Percentiles rank a stretch among this genome's conserved stretches.
These are phyloP conservation scores for Rhopalosiphum nymphaeae DNA, from an alignment of 2,888 invertebrate species.

Conservation along the genomic window DNA sequence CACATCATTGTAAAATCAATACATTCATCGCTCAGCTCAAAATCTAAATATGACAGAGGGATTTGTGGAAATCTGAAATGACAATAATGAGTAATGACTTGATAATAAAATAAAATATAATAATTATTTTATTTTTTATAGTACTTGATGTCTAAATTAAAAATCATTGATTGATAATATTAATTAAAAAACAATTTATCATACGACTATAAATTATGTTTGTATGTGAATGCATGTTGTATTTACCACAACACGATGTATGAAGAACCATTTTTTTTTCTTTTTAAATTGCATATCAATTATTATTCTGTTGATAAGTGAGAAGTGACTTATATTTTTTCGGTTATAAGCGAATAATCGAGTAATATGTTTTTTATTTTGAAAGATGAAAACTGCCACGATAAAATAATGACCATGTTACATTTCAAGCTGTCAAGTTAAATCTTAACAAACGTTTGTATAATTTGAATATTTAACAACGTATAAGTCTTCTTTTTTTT, in stretches of 20 bases:
- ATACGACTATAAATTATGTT: neutral
- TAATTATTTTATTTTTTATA: neutral
- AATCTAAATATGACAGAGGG: no score
- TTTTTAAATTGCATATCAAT: neutral
- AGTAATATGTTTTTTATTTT: neutral
- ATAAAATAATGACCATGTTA: constrained; percentile 2
- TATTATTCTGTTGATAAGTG: neutral
- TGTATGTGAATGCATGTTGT: no score
- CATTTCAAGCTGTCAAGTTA: constrained; percentile 15
- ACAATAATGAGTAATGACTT: neutral
- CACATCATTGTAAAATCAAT: neutral
- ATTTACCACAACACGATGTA: neutral
- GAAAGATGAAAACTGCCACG: neutral
- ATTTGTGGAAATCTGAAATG: neutral
- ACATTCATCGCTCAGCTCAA: neutral
- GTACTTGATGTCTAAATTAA: neutral
- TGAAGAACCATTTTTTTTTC: neutral
- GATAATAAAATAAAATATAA: neutral
- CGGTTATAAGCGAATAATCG: neutral
- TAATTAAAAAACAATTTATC: neutral
- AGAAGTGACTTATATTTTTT: neutral
- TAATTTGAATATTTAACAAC: constrained; percentile 12
- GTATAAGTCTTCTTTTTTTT: neutral
- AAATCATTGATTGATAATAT: neutral
- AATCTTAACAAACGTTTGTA: constrained; percentile 9